These are phyloP conservation scores for Epirrhoe alternata DNA, from an alignment of 2,888 invertebrate species.

Conservation along the genomic window DNA sequence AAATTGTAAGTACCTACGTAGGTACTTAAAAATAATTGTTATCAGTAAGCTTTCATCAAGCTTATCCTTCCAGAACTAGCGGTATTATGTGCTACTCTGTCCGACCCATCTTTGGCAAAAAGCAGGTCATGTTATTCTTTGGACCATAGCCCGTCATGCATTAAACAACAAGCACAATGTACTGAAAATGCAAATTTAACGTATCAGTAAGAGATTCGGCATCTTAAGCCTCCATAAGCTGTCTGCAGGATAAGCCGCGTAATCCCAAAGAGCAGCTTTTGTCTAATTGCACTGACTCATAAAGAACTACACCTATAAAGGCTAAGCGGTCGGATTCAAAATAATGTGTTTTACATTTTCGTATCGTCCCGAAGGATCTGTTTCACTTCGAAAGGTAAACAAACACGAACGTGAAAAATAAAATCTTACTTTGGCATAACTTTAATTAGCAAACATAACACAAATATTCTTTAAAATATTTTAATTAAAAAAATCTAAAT, in stretches of 20 bases:
- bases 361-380: slow-evolving; percentile 55
- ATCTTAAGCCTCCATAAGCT: slow-evolving; percentile 70
- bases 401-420: not conserved
- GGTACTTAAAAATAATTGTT: too few species aligned
- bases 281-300: slow-evolving; percentile 80
- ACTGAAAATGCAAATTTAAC: slow-evolving; percentile 5
- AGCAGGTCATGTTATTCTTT: too few species aligned
- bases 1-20: too few species aligned
- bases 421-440: not conserved
- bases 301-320: slow-evolving; percentile 82
- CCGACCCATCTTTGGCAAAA: too few species aligned
- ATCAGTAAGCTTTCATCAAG: too few species aligned
- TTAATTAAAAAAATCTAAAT: too few species aligned
- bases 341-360: slow-evolving; percentile 85
- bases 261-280: slow-evolving; percentile 78
- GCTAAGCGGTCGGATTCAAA: slow-evolving; percentile 83
- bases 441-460: not conserved
- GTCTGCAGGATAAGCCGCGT: slow-evolving; percentile 55
- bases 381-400: slow-evolving; percentile 16
- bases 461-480: too few species aligned
- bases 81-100: too few species aligned
- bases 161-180: not conserved
- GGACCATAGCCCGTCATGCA: not conserved
- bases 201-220: slow-evolving; percentile 51
- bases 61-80: too few species aligned